Percentiles rank a stretch among this genome's conserved stretches.
Conservation (phyloP, 2,888 invertebrate species). For the Amiota communis region DNA sequence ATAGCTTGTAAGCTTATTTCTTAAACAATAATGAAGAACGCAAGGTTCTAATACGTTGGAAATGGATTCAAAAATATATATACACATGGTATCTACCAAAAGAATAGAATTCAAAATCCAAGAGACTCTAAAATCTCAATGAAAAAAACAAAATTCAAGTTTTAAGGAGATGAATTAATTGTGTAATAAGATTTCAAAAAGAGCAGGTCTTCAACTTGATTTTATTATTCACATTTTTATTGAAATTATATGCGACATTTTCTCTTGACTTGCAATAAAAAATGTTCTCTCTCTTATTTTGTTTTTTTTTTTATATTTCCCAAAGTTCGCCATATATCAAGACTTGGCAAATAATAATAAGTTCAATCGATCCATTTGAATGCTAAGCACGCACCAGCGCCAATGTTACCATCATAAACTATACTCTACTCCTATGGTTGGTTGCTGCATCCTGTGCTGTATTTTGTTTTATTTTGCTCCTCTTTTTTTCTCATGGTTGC, state of each 20-base stretch:
- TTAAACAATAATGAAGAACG: too few species aligned
- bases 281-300: neutral
- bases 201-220: too few species aligned
- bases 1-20: too few species aligned
- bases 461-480: conserved; percentile 28
- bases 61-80: too few species aligned
- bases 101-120: too few species aligned
- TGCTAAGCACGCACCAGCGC: conserved; percentile 45
- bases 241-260: conserved; percentile 12
- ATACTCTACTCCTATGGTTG: conserved; percentile 33
- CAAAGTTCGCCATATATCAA: neutral
- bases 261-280: neutral
- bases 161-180: too few species aligned
- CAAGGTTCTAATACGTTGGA: too few species aligned
- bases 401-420: conserved; percentile 59
- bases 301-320: neutral
- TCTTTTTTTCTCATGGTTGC: conserved; percentile 47
- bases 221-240: too few species aligned
- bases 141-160: too few species aligned
- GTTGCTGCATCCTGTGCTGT: neutral
- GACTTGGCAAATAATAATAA: neutral
- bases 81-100: too few species aligned
- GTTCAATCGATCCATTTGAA: conserved; percentile 26
- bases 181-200: too few species aligned
- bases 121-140: too few species aligned